These are phyloP conservation scores for Sphenodon punctatus DNA, from an alignment of 2,797 vertebrate species.

Conservation along the genomic window DNA sequence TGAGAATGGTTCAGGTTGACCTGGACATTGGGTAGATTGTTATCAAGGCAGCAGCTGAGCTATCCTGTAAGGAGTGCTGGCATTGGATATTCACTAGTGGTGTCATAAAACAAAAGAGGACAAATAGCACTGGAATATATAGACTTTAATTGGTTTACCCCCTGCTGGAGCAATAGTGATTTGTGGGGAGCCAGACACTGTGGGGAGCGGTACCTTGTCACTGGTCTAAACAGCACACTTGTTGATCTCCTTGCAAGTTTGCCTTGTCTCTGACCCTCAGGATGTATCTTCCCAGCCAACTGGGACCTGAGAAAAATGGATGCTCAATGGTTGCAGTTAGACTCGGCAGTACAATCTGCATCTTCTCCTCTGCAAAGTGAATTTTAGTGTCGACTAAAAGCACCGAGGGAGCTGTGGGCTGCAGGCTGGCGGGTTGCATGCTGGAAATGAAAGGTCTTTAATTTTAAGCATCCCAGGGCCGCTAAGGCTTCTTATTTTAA, in stretches of 20 bases:
- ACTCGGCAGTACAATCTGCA: not conserved
- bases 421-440: not conserved
- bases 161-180: too few species aligned
- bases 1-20: too few species aligned
- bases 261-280: not conserved
- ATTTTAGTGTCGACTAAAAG: accelerated
- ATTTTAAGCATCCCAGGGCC: accelerated
- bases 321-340: accelerated
- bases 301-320: not conserved
- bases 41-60: too few species aligned
- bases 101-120: too few species aligned
- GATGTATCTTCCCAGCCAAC: not conserved
- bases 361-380: not conserved
- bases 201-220: not conserved
- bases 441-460: not conserved
- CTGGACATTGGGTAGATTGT: too few species aligned
- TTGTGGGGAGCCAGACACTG: too few species aligned
- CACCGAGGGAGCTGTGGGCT: accelerated
- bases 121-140: too few species aligned
- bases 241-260: not conserved
- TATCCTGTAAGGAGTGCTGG: too few species aligned
- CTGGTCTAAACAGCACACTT: not conserved
- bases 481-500: not conserved
- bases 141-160: too few species aligned
- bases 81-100: too few species aligned